Evolutionary conservation across 2,888 invertebrate species (phyloP), one percentile per base, ranked within the genome.

Genomic region (Hypomecis punctinalis): DNA sequence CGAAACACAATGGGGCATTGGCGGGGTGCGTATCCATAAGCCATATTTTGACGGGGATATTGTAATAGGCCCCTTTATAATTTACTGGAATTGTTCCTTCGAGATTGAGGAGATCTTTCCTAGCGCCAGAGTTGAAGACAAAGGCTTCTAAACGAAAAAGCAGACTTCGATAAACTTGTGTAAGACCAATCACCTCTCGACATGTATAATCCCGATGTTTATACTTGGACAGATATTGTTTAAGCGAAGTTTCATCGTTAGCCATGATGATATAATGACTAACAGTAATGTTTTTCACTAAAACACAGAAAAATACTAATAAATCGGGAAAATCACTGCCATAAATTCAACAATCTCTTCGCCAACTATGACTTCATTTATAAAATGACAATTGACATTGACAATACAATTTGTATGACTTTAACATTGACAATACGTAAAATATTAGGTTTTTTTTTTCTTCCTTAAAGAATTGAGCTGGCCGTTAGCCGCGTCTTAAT

Each of bases 31-130:
- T 99, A 82, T 99, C 98, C 96, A 98, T 96, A 55, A 99, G 85
- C 98, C 98, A 99, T 78, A 99, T 96, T 82, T 97, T 97, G 46
- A 99, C 95, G 10, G 99, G 99, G 86, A 99, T 99, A 91, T 99
- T 98, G 90, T 99, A 99, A 51, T 94, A 95, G 64, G 94, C 93
- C 91, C 98, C 97, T 95, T 97, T 98, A 84, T 97, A 99, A 59
- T 94, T 94, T 0, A 99, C 98, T 48, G 99, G 99, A 78, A 99
- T 97, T 6, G 99, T 99, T 59, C 99, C 99, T 81, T 96, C 95
- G 58, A 99, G 93, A 84, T 96, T 97, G 45, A 98, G 94, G 71
- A 99, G 91, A 62, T 97, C 96, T 86, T 96, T 97, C 48, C 94
- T 93, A 0, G 94, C 94, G 47, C 98, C 98, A 94, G 98, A 97